Evolutionary conservation across 2,797 vertebrate genomes (phyloP), one percentile per base, ranked within the genome.

Genomic region (Coregonus ussuriensis): DNA sequence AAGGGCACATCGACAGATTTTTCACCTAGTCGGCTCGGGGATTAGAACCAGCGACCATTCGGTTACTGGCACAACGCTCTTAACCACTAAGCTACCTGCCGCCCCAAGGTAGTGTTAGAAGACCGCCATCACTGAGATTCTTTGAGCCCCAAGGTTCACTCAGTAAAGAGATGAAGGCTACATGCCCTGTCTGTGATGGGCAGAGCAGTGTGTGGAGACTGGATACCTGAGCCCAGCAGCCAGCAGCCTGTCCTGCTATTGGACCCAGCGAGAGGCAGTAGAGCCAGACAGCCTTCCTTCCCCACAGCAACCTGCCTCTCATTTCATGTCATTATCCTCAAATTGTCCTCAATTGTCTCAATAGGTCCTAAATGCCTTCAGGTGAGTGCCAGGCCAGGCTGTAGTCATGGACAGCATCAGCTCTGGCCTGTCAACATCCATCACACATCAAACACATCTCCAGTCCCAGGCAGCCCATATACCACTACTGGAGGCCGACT

Each of bases 281-380:
- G 66, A 74, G 78, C 81, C 74, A 82, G 66, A 67, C 79, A 81
- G 79, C 73, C 73, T 74, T 85, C 81, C 85, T 84, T 66, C 77
- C 79, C 80, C 65, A 74, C 54, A 76, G 75, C 75, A 83, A 85
- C 69, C 88, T 72, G 87, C 85, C 87, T 84, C 81, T 87, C 91
- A 93, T 91, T 93, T 89, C 67, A 81, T 74, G 85, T 91, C 91
- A 94, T 94, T 93, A 91, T 85, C 89, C 85, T 87, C 88, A 93
- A 95, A 94, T 88, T 92, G 85, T 86, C 84, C 85, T 90, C 85
- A 92, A 93, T 94, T 94, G 89, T 84, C 91, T 92, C 78, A 93
- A 94, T 91, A 79, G 84, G 71, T 79, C 79, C 85, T 93, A 94
- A 94, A 93, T 89, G 91, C 88, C 92, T 92, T 91, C 93, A 93